Evolutionary conservation across 2,888 invertebrate genomes (phyloP), one percentile per base, ranked within the genome.

Genomic region (Andrena minutula): DNA sequence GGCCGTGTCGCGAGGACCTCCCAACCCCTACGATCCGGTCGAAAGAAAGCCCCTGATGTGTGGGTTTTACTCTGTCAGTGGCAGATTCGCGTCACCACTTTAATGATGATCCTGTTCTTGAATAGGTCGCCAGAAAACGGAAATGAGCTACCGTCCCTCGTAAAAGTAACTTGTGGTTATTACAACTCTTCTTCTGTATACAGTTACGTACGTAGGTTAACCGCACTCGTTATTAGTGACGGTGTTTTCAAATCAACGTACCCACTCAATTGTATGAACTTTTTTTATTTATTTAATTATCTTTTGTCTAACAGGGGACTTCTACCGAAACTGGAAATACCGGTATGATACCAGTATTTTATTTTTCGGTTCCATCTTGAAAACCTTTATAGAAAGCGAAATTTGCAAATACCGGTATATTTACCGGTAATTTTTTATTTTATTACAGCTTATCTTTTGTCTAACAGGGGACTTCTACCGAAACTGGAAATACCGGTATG

Each of bases 11-110:
- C 60, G 47, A 73, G 77, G 78, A 80, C 79, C 79, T 71, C 76
- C 73, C 72, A 79, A 79, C 76, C 82, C 85, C 74, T 53, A 58
- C 56, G 76, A 79, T 77, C 63, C 41, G 49, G 58, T 49, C 23
- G 65, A 74, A 69, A 78, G 76, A 64, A 60, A 81, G 73, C 68
- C 76, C 82, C 82, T 82, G 82, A 83, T 83, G 83, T 80, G 75
- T 79, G 66, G 85, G 70, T 76, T 69, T 83, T 58, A 49, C 58
- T 70, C 88, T 89, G 89, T 85, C 82, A 77, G 75, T 84, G 65
- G 56, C 51, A 58, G 82, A 61, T 66, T 60, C 80, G 79, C 73
- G 83, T 69, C 66, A 63, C 30, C 74, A 49, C 60, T 58, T 77
- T 71, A 82, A 71, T 69, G 63, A 82, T 61, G 63, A 82, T 65